Conservation (phyloP, 1,140 invertebrate genomes). For the Nautilus pompilius region DNA sequence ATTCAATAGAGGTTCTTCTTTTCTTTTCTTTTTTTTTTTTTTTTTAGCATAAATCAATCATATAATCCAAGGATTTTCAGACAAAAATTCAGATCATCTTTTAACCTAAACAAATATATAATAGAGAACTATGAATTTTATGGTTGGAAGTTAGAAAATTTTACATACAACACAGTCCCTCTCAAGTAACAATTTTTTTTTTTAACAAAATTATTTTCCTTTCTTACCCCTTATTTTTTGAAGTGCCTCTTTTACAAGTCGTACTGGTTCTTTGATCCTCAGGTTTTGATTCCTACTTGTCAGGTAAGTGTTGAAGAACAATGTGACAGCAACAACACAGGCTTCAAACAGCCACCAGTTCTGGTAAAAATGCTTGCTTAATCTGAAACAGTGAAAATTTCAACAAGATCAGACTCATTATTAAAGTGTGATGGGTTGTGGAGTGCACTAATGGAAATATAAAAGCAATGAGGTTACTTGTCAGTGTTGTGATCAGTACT, state of each 20-base stretch:
- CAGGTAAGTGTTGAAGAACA: constrained; percentile 1
- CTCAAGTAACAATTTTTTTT: background rate
- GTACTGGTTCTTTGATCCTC: background rate
- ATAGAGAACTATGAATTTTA: no score
- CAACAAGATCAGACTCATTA: background rate
- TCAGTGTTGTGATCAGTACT: no score
- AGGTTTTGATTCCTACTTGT: constrained; percentile 4
- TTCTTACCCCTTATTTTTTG: background rate
- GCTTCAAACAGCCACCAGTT: constrained; percentile 6
- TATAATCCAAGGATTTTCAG: no score
- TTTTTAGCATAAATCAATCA: no score
- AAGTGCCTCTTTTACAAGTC: constrained; percentile 1
- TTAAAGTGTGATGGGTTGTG: no score
- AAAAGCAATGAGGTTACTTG: no score
- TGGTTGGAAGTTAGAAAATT: no score
- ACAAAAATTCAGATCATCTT: no score
- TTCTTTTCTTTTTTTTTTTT: no score
- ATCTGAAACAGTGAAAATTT: background rate
- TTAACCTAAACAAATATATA: no score
- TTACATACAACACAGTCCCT: background rate
- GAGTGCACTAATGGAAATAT: no score
- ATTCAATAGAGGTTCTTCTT: no score
- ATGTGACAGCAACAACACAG: background rate
- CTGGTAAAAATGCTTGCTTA: background rate
- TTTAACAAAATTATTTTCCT: background rate